Evolutionary conservation across 2,113 vertebrate species (phyloP).

Genomic region (Odontesthes bonariensis): DNA sequence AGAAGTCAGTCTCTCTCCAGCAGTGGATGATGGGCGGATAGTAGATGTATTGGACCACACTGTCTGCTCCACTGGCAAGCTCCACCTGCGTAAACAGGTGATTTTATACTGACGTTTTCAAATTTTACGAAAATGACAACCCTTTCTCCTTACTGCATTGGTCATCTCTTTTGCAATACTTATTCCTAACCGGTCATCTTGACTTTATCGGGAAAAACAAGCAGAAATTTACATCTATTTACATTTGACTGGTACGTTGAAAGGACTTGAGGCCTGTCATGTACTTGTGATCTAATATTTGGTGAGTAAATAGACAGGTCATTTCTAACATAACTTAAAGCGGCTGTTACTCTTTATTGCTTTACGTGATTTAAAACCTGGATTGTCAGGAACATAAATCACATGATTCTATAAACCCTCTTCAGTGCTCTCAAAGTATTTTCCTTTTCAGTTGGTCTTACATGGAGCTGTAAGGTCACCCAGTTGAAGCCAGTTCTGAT

Average conservation of each 20-base stretch:
- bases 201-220: no score
- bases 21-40: slow-evolving; percentile 96
- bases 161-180: background rate
- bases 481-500: background rate
- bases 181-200: no score
- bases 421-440: background rate
- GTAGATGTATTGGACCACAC: slow-evolving; percentile 93
- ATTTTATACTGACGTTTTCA: background rate
- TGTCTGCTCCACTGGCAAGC: slow-evolving; percentile 84
- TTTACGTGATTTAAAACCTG: background rate
- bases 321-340: background rate
- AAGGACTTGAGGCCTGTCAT: background rate
- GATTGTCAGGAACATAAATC: background rate
- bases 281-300: background rate
- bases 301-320: background rate
- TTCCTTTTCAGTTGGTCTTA: background rate
- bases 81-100: slow-evolving; percentile 81
- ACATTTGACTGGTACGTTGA: background rate
- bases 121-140: background rate
- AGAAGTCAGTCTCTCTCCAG: slow-evolving; percentile 98
- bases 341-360: background rate
- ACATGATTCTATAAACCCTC: background rate
- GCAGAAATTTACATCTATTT: background rate
- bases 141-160: background rate
- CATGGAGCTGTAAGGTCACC: background rate